phyloP scores from a whole-genome alignment of 2,113 vertebrate genomes.

The Regulus satrapa region DNA sequence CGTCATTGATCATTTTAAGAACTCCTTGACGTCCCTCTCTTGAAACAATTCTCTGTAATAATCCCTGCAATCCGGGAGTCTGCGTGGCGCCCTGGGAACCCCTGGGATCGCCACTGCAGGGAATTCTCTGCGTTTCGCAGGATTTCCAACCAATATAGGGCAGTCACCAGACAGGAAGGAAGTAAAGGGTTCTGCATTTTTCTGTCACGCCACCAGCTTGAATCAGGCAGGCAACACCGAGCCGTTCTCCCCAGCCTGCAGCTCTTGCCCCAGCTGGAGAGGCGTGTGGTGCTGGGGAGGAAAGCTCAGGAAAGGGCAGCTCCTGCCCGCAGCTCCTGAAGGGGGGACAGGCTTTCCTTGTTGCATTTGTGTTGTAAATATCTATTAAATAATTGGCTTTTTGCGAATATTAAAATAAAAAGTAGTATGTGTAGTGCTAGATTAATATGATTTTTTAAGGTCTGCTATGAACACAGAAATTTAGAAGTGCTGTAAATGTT shows the following conservation, averaged over 20 bases:
- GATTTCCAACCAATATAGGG: not conserved
- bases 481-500: no score
- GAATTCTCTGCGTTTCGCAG: accelerated
- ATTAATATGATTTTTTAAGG: no score
- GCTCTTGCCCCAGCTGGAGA: not conserved
- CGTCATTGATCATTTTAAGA: not conserved
- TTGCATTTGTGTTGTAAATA: no score
- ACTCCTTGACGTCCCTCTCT: not conserved
- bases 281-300: not conserved
- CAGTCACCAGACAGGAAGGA: not conserved
- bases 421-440: no score
- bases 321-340: no score
- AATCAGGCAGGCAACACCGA: not conserved
- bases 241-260: not conserved
- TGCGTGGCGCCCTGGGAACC: not conserved
- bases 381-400: no score
- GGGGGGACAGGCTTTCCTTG: no score
- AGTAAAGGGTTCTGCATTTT: not conserved
- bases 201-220: not conserved
- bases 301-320: not conserved
- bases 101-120: not conserved
- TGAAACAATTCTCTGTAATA: not conserved
- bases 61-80: no score
- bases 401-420: no score
- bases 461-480: no score